Base-by-base conservation (phyloP, 2,888 invertebrate genomes). In the Synanthedon formicaeformis region DNA sequence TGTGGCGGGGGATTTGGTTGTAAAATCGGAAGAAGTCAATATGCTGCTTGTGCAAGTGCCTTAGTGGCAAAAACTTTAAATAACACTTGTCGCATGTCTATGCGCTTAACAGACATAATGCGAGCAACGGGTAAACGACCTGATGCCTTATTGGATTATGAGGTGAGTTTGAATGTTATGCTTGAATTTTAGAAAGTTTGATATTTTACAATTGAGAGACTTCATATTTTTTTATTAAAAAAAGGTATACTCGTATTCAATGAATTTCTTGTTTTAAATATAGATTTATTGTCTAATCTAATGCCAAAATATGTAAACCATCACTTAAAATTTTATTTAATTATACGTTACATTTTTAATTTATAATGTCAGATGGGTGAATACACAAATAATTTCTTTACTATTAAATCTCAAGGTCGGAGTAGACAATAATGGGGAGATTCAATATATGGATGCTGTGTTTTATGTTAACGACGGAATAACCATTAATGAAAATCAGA, bases 371-470 rank as follows among this genome's bases (percentile, higher is more conserved):
- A 27, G 1, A 8, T 27, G 27, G 27, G 8, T 8, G 8, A 27
- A 27, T 27, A 2, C 8, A 27, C 8, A 8, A 27, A 2, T 27
- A 8, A 27, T 27, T 27, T 27, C 27, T 0, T 8, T 34, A 10
- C 6, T 8, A 34, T 34, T 34, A 10, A 34, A 34, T 34, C 2
- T 34, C 4, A 45, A 45, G 71, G 60, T 81, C n/a, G 90, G 88
- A 4, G 86, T 89, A 0, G 78, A 91, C 61, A 76, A 86, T 10
- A 68, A 81, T 0, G 94, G 93, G 1, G 84, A 85, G 49, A 91
- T 93, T 52, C 89, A 91, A 51, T 89, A 90, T 51, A 59, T 94
- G 10, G 84, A 89, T 48, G 73, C 74, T 16, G 69, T 68, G 1
- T 65, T 88, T 53, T 89, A 83, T 53, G 75, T 82, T 53, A 89